Evolutionary conservation across 2,797 vertebrate species (phyloP), one percentile per base, ranked within the genome.

Genomic region (Rallus crepitans): DNA sequence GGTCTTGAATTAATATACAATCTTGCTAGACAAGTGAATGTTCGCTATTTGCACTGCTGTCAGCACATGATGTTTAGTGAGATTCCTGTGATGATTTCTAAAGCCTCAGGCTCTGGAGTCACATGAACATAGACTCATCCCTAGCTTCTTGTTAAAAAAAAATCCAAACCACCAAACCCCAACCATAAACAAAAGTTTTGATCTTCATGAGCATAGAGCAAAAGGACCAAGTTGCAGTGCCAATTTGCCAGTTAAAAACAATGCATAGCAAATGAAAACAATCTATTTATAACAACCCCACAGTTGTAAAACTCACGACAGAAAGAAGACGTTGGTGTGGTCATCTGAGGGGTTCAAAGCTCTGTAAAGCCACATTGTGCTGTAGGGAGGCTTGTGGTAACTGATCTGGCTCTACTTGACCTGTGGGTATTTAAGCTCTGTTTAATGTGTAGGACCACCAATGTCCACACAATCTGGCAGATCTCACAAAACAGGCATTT

Each of bases 71-170:
- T 45, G 60, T 80, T 94, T 90, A 95, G 81, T 70, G 88, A 87
- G 66, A 95, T 95, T 91, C 90, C 88, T 97, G 86, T 66, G 70
- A 93, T 92, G 86, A 94, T 91, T 90, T 90, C 91, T 90, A 57
- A 87, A 93, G 95, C 91, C 95, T 82, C 15, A 4, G 86, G 94
- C 86, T 87, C 80, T 71, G 70, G 33, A 68, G 78, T 89, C 82
- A 77, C 66, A 87, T 82, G 91, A 87, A 77, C n/a, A 47, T 6
- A 64, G 56, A 53, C 56, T 88, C 60, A 80, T 94, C 72, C 45
- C 39, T 64, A 63, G 73, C 52, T 94, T 82, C 87, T 84, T 73
- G 40, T 57, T 9, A 48, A 65, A 80, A 42, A 31, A 24, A 6
- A 50, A 35, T 35, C 2, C 24, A 52, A 52, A 18, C 42, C 42